Conservation (phyloP, 2,888 invertebrate species). For the Parochlus steinenii region DNA sequence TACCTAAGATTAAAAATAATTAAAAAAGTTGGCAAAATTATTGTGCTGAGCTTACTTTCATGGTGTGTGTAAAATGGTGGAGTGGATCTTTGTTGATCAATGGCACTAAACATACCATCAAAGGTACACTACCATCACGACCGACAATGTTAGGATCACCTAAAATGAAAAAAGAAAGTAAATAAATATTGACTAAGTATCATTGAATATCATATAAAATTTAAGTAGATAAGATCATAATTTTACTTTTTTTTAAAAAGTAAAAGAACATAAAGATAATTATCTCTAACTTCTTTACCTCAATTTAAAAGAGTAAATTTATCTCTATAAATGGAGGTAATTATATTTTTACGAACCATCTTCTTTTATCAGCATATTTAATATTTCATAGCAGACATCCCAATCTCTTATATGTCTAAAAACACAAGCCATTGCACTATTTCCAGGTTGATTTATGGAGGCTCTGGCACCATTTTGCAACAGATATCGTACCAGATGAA, state of each 20-base stretch:
- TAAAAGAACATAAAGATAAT: conserved; percentile 1
- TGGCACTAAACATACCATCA: conserved; percentile 58
- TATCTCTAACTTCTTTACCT: not conserved
- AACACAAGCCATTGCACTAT: conserved; percentile 52
- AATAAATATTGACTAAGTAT: not conserved
- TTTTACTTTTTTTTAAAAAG: conserved; percentile 4
- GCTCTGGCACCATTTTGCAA: conserved; percentile 46
- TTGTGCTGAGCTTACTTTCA: conserved; percentile 50
- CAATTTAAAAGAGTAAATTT: not conserved
- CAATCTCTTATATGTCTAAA: conserved; percentile 52
- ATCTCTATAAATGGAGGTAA: not conserved
- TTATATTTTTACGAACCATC: conserved; percentile 25
- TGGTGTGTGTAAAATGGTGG: conserved; percentile 53
- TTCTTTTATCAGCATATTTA: conserved; percentile 30
- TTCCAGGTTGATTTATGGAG: conserved; percentile 50
- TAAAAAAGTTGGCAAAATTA: conserved; percentile 8
- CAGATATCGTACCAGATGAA: conserved; percentile 46
- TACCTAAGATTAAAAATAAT: conserved; percentile 31
- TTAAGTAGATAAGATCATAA: conserved; percentile 4
- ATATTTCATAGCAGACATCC: conserved; percentile 37
- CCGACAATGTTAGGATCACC: conserved; percentile 52
- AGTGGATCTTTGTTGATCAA: conserved; percentile 56
- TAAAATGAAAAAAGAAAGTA: conserved; percentile 16
- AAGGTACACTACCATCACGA: conserved; percentile 51
- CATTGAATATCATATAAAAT: conserved; percentile 7